These are phyloP conservation scores for Nephrocerus scutellatus DNA, from an alignment of 2,888 invertebrate genomes.

Conservation along the genomic window DNA sequence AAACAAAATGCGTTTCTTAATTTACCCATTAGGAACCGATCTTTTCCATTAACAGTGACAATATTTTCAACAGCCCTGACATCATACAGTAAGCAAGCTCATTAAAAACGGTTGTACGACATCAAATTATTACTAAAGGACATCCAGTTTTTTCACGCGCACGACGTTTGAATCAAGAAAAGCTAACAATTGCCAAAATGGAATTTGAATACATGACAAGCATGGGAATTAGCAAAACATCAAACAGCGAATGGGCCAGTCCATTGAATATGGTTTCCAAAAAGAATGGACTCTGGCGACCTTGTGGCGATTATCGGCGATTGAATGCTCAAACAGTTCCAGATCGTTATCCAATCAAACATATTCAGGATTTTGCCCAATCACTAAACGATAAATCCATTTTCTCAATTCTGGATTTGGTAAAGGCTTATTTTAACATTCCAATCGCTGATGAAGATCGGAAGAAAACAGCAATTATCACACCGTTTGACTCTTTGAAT, in stretches of 20 bases:
- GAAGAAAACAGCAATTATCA: constrained; percentile 28
- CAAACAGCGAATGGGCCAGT: constrained; percentile 20
- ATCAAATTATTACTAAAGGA: constrained; percentile 18
- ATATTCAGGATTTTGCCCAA: constrained; percentile 17
- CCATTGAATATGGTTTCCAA: constrained; percentile 21
- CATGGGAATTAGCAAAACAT: constrained; percentile 20
- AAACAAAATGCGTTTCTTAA: too few relatives aligned
- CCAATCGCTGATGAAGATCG: constrained; percentile 16
- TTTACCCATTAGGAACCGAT: too few relatives aligned
- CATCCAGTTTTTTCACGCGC: constrained; percentile 17
- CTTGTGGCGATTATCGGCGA: constrained; percentile 19
- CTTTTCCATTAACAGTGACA: too few relatives aligned
- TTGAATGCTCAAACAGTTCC: constrained; percentile 18
- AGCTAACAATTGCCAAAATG: constrained; percentile 14
- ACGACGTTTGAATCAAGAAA: constrained; percentile 17
- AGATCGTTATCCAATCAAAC: constrained; percentile 18
- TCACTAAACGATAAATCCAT: constrained; percentile 12
- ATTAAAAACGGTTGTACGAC: too few relatives aligned
- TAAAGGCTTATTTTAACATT: constrained; percentile 16
- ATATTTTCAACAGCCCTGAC: too few relatives aligned
- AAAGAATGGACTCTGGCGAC: constrained; percentile 17
- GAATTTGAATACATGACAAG: constrained; percentile 20
- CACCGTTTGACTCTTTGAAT: constrained; percentile 40
- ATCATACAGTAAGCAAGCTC: too few relatives aligned
- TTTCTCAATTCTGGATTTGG: constrained; percentile 19